These are phyloP conservation scores for Drosophila parvula DNA, from an alignment of 1,140 invertebrate genomes.

Conservation along the genomic window DNA sequence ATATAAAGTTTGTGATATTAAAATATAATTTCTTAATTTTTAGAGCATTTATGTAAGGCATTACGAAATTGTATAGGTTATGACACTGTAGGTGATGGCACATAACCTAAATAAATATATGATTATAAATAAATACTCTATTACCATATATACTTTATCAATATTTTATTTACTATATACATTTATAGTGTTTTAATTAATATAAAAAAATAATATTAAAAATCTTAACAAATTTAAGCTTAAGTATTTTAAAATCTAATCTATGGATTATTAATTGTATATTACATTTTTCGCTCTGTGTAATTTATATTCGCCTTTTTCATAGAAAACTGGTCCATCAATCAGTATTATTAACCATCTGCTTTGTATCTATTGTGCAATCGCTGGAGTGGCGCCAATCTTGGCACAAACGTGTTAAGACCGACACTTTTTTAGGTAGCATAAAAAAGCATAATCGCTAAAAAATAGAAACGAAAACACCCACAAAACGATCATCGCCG, in stretches of 20 bases:
- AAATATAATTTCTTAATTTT: no score
- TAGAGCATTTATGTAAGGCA: no score
- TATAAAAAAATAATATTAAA: no score
- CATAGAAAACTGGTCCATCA: conserved; percentile 11
- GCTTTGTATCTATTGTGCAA: conserved; percentile 36
- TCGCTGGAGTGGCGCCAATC: conserved; percentile 32
- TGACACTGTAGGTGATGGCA: no score
- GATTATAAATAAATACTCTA: no score
- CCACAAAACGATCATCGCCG: not conserved
- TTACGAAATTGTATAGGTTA: not conserved
- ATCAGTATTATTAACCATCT: conserved; percentile 35
- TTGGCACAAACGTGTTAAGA: conserved; percentile 38
- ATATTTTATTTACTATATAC: no score
- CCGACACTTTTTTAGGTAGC: conserved; percentile 30
- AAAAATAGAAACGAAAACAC: conserved; percentile 5
- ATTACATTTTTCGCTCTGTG: not conserved
- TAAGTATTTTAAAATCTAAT: no score
- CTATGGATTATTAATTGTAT: not conserved
- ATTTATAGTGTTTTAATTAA: no score
- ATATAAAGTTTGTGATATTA: no score
- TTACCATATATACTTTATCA: no score
- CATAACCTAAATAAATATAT: no score
- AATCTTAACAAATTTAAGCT: no score
- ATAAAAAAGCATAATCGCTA: conserved; percentile 9
- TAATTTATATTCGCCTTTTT: conserved; percentile 6